A percentile compares a stretch with the other conserved stretches of the same genome.
phyloP scores from a whole-genome alignment of 2,113 vertebrate species.

The Sigmodon hispidus region DNA sequence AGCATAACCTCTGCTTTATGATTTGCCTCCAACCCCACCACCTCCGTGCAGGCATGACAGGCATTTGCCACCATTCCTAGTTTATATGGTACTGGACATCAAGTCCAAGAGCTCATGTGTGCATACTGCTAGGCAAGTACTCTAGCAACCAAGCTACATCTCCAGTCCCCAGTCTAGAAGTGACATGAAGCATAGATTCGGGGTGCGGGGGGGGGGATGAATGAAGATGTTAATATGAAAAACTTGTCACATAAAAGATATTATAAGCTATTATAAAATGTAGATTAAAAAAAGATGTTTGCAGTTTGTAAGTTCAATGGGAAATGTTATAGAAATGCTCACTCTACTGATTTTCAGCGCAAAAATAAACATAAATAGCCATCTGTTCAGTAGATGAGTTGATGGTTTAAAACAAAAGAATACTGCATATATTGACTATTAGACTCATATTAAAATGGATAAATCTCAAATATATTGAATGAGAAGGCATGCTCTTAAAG shows the following conservation, averaged over 20 bases:
- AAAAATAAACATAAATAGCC: not conserved
- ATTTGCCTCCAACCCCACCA: not conserved
- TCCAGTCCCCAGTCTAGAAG: not conserved
- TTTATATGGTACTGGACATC: too few relatives aligned
- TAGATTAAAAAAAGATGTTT: not conserved
- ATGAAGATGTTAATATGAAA: conserved; percentile 3
- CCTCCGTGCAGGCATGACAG: not conserved
- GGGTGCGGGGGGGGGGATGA: not conserved
- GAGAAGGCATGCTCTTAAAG: not conserved
- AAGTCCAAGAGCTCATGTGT: not conserved
- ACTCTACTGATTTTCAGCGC: not conserved
- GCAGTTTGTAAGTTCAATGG: not conserved
- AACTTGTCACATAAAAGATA: not conserved
- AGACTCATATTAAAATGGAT: conserved; percentile 3
- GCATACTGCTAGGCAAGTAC: not conserved
- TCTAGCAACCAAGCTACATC: not conserved
- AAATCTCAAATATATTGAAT: conserved; percentile 29
- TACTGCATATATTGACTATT: not conserved
- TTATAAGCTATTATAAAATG: not conserved
- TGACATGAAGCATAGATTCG: not conserved
- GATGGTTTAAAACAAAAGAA: not conserved
- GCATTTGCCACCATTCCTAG: not conserved
- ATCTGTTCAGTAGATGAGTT: not conserved
- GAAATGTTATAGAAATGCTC: not conserved
- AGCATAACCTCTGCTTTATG: not conserved